Conservation (phyloP, 1,140 invertebrate species). For the Ptiloglossa arizonensis region DNA sequence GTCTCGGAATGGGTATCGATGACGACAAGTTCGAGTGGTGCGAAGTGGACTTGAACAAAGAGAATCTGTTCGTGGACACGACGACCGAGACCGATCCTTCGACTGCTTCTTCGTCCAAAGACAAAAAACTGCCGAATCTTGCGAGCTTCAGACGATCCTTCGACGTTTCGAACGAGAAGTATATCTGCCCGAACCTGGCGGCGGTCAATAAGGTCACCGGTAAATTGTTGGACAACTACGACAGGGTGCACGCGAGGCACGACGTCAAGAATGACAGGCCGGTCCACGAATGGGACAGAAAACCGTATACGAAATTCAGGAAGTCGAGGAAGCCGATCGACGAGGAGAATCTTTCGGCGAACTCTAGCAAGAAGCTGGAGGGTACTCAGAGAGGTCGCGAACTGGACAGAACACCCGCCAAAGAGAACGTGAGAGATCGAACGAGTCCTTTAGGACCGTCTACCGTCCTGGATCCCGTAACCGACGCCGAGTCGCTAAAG, state of each 20-base stretch:
- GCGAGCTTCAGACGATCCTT: neutral
- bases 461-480: neutral
- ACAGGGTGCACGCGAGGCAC: neutral
- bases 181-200: neutral
- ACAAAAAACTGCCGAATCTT: neutral
- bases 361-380: constrained; percentile 15
- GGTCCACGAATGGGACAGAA: neutral
- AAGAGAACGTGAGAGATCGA: constrained; percentile 1
- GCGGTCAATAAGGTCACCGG: neutral
- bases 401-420: neutral
- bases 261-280: neutral
- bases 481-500: neutral
- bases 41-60: neutral
- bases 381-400: constrained; percentile 15
- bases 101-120: neutral
- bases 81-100: neutral
- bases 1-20: neutral
- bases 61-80: neutral
- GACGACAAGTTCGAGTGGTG: no score
- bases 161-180: neutral
- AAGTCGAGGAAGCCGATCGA: neutral
- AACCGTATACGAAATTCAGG: constrained; percentile 18
- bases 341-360: neutral
- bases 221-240: constrained; percentile 1
- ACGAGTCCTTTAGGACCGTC: neutral